phyloP scores from a whole-genome alignment of 2,113 vertebrate species.

The Anolis sagrei region DNA sequence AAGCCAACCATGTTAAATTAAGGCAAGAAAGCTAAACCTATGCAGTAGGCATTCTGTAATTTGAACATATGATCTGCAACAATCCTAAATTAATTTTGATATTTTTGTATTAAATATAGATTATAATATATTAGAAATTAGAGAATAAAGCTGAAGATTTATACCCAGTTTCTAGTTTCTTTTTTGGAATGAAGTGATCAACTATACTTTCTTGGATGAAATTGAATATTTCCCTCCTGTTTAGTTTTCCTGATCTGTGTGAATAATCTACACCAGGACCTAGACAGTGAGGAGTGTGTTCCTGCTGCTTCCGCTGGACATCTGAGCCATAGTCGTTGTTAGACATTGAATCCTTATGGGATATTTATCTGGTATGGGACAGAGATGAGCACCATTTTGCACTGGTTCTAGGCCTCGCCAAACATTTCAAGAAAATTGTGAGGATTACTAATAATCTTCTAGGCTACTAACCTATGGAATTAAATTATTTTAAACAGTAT shows the following conservation, averaged over 20 bases:
- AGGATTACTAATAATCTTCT: background rate
- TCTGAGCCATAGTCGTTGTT: background rate
- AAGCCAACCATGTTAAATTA: constrained; percentile 72
- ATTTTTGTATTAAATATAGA: constrained; percentile 54
- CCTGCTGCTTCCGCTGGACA: background rate
- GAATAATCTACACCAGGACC: background rate
- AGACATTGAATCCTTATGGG: background rate
- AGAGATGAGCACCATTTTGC: background rate
- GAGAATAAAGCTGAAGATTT: constrained; percentile 56
- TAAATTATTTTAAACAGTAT: no score
- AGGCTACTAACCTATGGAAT: background rate
- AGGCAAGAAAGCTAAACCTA: constrained; percentile 60
- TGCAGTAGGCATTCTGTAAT: constrained; percentile 58
- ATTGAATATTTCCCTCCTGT: background rate
- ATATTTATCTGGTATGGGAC: background rate
- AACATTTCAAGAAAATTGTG: background rate
- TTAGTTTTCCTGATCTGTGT: no score
- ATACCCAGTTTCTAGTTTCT: constrained; percentile 45
- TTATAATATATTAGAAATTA: constrained; percentile 52
- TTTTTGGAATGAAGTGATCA: background rate
- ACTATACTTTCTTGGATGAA: background rate
- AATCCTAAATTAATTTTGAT: constrained; percentile 59
- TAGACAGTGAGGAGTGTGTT: background rate
- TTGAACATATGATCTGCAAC: constrained; percentile 60
- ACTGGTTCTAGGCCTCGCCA: background rate